A percentile compares a stretch with the other conserved stretches of the same genome.
These are phyloP conservation scores for Rhagophthalmus giganteus DNA, from an alignment of 2,888 invertebrate species.

Conservation along the genomic window DNA sequence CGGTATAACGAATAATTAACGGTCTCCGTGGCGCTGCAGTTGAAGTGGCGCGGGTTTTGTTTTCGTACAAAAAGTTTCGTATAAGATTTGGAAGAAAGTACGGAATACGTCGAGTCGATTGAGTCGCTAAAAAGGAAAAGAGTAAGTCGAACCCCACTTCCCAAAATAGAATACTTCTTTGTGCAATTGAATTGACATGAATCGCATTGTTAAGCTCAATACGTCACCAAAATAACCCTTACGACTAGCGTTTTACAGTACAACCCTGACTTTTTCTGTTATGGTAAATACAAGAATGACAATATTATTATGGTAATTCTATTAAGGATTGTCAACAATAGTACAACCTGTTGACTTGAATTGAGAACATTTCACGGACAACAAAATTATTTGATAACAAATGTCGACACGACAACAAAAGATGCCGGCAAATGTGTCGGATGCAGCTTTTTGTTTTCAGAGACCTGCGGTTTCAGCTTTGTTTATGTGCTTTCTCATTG, in stretches of 20 bases:
- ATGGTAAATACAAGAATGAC: slow-evolving; percentile 56
- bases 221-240: slow-evolving; percentile 50
- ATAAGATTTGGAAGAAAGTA: slow-evolving; percentile 35
- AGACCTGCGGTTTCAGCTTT: slow-evolving; percentile 43
- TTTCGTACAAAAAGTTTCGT: slow-evolving; percentile 24
- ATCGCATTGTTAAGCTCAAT: slow-evolving; percentile 50
- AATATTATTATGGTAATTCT: slow-evolving; percentile 58
- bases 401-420: slow-evolving; percentile 50
- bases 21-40: no score
- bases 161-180: slow-evolving; percentile 48
- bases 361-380: slow-evolving; percentile 54
- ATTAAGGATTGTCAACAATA: slow-evolving; percentile 55
- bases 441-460: slow-evolving; percentile 45
- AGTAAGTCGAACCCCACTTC: slow-evolving; percentile 42
- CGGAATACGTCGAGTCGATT: slow-evolving; percentile 17
- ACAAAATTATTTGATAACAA: slow-evolving; percentile 56
- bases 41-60: no score
- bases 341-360: slow-evolving; percentile 55
- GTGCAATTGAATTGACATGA: slow-evolving; percentile 52
- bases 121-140: slow-evolving; percentile 25
- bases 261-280: slow-evolving; percentile 49
- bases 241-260: slow-evolving; percentile 41
- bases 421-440: slow-evolving; percentile 47
- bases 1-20: no score
- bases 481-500: slow-evolving; percentile 42